Base-by-base conservation (phyloP, 1,140 invertebrate species). In the Leptinotarsa undecemlineata region DNA sequence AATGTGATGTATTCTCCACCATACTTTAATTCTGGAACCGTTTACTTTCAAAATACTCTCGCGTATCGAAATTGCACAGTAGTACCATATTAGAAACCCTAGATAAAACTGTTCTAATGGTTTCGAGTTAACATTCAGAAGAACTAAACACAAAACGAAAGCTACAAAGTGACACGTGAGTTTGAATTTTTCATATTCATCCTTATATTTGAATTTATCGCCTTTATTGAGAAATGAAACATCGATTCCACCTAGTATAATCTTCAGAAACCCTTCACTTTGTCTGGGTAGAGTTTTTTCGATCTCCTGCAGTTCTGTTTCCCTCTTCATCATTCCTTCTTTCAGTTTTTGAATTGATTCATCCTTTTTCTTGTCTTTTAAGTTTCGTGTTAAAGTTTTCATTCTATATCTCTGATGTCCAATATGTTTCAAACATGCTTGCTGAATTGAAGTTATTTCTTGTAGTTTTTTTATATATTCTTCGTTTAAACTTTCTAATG, bases 31-130 rank as follows among this genome's bases (percentile, higher is more conserved):
- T 79, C 91, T 86, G 0, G 94, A 96, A 1, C 94, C 94, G 85
- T 96, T 96, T 51, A 95, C 93, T 85, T 95, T 95, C 3, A 99
- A 88, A 85, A 99, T 99, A 81, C 95, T 96, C 88, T 99, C 98
- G 68, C 98, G 90, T 83, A 99, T 99, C 48, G 98, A 99, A 77
- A 99, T 87, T 0, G 98, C 99, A 85, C 98, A 99, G 86, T 99
- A 99, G 86, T 99, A 99, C 98, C 98, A 99, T 0, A 99, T 98
- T 74, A 98, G 86, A 20, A 99, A 88, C 85, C 99, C 99, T 88
- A 98, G 95, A 79, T 98, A 92, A 74, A 93, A 89, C 78, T 98
- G 88, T 88, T 99, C 97, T 76, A 98, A 85, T 48, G 93, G 93
- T 86, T 97, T 97, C 4, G 11, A 75, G 4, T 61, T 26, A 21